Evolutionary conservation across 2,113 vertebrate species (phyloP).

Genomic region (Danionella cerebrum): DNA sequence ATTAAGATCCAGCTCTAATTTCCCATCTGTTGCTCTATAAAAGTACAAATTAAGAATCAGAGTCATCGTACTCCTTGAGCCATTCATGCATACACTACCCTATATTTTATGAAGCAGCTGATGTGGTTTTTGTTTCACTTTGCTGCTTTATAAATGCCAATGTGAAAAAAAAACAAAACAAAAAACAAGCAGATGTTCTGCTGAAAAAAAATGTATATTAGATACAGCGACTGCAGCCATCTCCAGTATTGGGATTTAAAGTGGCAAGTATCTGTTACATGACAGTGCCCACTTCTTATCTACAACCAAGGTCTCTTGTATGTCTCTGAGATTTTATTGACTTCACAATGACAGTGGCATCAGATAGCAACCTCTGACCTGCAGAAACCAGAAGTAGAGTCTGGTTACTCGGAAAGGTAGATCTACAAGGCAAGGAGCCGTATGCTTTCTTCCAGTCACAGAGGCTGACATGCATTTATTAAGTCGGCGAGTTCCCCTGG

Average conservation of each 20-base stretch:
- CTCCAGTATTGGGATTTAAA: background rate
- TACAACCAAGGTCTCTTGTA: background rate
- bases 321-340: slow-evolving; percentile 47
- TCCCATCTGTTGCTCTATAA: slow-evolving; percentile 3
- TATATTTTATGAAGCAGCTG: background rate
- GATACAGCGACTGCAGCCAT: background rate
- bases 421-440: slow-evolving; percentile 34
- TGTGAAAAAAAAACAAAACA: too few species aligned
- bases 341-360: slow-evolving; percentile 47
- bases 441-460: background rate
- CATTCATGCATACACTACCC: background rate
- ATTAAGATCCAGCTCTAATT: background rate
- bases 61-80: background rate
- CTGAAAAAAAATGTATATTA: background rate
- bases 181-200: background rate
- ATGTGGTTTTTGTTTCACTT: background rate
- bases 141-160: background rate
- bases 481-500: slow-evolving; percentile 1
- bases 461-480: background rate
- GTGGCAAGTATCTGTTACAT: background rate
- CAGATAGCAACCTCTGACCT: slow-evolving; percentile 56
- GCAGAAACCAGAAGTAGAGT: slow-evolving; percentile 48
- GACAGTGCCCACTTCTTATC: background rate
- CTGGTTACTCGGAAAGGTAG: slow-evolving; percentile 48
- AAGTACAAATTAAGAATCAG: background rate